Conservation (phyloP, 2,797 vertebrate species). For the Euthynnus affinis region DNA sequence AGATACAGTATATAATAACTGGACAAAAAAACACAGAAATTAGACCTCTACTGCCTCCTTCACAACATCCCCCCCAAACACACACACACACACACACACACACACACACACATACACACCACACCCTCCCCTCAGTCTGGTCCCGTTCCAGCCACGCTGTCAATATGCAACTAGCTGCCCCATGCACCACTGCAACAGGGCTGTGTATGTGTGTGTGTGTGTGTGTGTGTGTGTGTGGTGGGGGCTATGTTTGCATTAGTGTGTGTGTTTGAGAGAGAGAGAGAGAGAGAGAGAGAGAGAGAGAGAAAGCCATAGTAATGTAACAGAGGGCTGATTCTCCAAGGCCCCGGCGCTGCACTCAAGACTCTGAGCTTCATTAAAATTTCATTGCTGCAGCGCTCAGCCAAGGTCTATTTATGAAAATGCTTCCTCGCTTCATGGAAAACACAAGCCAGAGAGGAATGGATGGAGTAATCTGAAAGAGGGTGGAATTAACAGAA, state of each 20-base stretch:
- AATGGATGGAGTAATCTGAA: slow-evolving; percentile 82
- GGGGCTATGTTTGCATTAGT: slow-evolving; percentile 62
- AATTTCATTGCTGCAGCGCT: slow-evolving; percentile 92
- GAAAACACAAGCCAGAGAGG: slow-evolving; percentile 87
- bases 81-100: slow-evolving; percentile 20
- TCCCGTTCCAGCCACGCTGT: slow-evolving; percentile 60
- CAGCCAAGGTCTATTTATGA: slow-evolving; percentile 98
- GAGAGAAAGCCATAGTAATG: slow-evolving; percentile 88
- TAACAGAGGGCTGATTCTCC: slow-evolving; percentile 90
- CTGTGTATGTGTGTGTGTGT: slow-evolving; percentile 42
- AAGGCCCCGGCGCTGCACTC: slow-evolving; percentile 92
- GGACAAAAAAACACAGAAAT: slow-evolving; percentile 47
- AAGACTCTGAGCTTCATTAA: slow-evolving; percentile 95
- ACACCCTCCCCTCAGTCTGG: slow-evolving; percentile 48
- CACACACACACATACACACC: neutral
- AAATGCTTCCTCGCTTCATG: slow-evolving; percentile 92
- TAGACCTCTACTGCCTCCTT: slow-evolving; percentile 33
- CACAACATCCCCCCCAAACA: slow-evolving; percentile 1
- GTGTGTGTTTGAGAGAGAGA: slow-evolving; percentile 47
- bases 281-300: slow-evolving; percentile 38
- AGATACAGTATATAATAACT: slow-evolving; percentile 60
- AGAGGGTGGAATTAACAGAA: slow-evolving; percentile 77
- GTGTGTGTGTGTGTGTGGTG: slow-evolving; percentile 26
- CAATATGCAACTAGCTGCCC: slow-evolving; percentile 62
- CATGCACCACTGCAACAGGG: slow-evolving; percentile 64